Percentiles rank a stretch among this genome's conserved stretches.
Conservation (phyloP, 2,113 vertebrate species). For the Cryptomyrus ogoouensis region DNA sequence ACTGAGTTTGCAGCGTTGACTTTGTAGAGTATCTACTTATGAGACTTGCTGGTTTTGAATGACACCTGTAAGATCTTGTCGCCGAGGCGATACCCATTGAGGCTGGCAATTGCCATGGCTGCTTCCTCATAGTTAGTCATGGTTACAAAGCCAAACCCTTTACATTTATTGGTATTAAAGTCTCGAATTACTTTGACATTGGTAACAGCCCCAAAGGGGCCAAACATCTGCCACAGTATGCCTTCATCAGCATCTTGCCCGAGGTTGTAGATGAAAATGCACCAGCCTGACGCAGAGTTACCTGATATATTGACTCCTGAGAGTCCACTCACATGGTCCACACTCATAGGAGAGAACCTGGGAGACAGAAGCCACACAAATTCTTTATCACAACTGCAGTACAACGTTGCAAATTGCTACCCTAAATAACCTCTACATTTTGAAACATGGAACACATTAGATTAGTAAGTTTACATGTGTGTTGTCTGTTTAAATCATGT, state of each 20-base stretch:
- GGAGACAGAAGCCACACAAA: background rate
- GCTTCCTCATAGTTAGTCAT: constrained; percentile 99
- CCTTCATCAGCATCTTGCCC: constrained; percentile 92
- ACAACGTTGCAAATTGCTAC: background rate
- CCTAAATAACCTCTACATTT: background rate
- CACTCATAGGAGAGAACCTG: constrained; percentile 97
- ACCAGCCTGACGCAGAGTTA: constrained; percentile 85
- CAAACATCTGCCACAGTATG: constrained; percentile 98
- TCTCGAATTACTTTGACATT: constrained; percentile 98
- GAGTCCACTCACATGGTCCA: constrained; percentile 86
- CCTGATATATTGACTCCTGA: constrained; percentile 76
- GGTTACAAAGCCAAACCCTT: constrained; percentile 98
- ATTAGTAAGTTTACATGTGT: background rate
- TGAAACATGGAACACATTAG: background rate
- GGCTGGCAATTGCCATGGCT: constrained; percentile 94
- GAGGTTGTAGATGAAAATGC: constrained; percentile 98
- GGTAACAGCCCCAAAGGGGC: constrained; percentile 91
- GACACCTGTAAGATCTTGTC: constrained; percentile 98
- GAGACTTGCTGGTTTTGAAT: constrained; percentile 97
- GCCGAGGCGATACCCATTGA: constrained; percentile 93
- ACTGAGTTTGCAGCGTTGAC: constrained; percentile 13
- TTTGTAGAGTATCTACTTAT: constrained; percentile 55
- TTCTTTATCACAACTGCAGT: background rate
- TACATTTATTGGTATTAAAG: constrained; percentile 99
- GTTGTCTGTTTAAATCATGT: background rate